Evolutionary conservation across 2,113 vertebrate genomes (phyloP), one percentile per base, ranked within the genome.

Genomic region (Otis tarda): DNA sequence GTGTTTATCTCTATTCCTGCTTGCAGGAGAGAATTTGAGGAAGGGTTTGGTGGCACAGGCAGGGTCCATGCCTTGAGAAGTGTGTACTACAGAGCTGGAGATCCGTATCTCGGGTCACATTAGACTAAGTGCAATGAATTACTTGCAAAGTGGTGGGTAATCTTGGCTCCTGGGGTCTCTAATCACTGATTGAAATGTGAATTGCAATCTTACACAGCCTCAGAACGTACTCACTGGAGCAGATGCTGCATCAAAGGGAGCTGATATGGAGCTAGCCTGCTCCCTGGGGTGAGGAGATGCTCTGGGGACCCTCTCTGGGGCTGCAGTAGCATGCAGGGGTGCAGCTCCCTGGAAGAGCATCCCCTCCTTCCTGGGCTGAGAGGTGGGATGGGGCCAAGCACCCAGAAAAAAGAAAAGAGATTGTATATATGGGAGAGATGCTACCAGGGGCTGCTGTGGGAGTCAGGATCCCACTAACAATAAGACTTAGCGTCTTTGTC

Each of bases 151-250:
- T 50, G 12, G 12, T 69, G 33, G 49, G 49, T 56, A 49, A 52
- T 75, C 21, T 18, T 47, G 63, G 57, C 35, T 87, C 21, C 68
- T n/a, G 80, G 28, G 14, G 16, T 75, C 16, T 76, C 37, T 59
- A 15, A 61, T 74, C n/a, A 12, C n/a, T 45, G 47, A 31, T 6
- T 45, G 41, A 80, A 95, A 31, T 25, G 64, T n/a, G 79, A 55
- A 45, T 70, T 63, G n/a, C 37, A 8, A 4, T 50, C 41, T 83
- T 18, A 16, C 6, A 27, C 52, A n/a, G 33, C 28, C 59, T 91
- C 52, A 5, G 2, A 21, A 21, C 5, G 47, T 8, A 4, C 30
- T 74, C 0, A 0, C 55, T 28, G 0, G 41, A 65, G 55, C 25
- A 81, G 85, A 47, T 0, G 0, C 22, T 0, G 2, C 20, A 31